Percentiles rank a stretch among this genome's conserved stretches.
Conservation (phyloP, 2,797 vertebrate species). For the Anomalospiza imberbis region DNA sequence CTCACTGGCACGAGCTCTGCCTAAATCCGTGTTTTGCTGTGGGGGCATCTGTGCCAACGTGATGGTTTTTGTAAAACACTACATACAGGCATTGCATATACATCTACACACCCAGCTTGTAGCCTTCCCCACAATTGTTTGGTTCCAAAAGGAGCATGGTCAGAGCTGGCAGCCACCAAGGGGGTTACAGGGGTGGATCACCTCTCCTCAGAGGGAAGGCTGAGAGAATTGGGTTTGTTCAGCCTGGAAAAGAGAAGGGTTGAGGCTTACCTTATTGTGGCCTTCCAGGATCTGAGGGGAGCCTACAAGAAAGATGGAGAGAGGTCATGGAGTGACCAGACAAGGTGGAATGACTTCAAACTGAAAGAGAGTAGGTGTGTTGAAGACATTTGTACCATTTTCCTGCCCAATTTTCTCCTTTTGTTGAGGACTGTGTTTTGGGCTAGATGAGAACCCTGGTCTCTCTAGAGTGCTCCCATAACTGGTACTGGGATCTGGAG, state of each 20-base stretch:
- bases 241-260: background rate
- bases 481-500: background rate
- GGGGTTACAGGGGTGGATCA: background rate
- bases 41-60: rapidly evolving
- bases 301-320: background rate
- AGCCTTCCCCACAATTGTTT: background rate
- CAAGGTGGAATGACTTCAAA: background rate
- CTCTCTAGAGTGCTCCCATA: rapidly evolving
- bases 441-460: background rate
- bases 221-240: background rate
- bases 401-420: background rate
- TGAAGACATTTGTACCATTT: background rate
- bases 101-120: background rate
- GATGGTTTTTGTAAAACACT: background rate
- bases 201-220: background rate
- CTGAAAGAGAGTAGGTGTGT: background rate
- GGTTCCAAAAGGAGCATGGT: background rate
- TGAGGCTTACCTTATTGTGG: background rate
- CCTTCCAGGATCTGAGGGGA: background rate
- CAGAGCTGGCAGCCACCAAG: background rate
- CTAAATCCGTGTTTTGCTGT: background rate
- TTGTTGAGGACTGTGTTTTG: background rate
- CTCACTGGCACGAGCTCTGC: background rate
- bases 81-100: background rate
- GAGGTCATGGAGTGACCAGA: background rate